Percentiles rank a stretch among this genome's conserved stretches.
Evolutionary conservation across 2,888 invertebrate genomes (phyloP).

Genomic region (Melieria crassipennis): DNA sequence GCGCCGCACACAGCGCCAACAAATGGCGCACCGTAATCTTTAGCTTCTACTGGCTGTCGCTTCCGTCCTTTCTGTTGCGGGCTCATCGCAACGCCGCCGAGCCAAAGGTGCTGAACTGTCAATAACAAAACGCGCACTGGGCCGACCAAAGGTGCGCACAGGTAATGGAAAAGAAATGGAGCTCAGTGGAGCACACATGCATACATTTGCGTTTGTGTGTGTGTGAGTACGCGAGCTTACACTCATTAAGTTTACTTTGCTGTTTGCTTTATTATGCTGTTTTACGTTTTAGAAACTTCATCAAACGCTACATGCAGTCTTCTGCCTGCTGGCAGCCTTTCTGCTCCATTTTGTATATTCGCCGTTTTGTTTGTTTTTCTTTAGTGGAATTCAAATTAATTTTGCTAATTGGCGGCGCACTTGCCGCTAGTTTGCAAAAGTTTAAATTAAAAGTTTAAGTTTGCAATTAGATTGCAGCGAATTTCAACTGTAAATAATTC

Average conservation of each 20-base stretch:
- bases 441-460: no score
- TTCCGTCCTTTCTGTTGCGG: neutral
- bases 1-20: neutral
- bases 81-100: neutral
- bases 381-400: no score
- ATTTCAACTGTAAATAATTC: no score
- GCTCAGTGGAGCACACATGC: neutral
- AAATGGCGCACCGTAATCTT: neutral
- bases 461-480: no score
- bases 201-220: neutral
- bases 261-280: constrained; percentile 19
- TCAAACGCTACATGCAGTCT: no score
- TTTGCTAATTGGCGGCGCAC: no score
- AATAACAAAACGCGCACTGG: constrained; percentile 9
- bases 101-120: constrained; percentile 21
- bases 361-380: no score
- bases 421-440: no score
- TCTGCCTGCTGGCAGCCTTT: no score
- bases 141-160: no score
- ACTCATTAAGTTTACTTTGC: constrained; percentile 20
- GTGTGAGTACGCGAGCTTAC: neutral
- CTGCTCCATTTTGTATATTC: no score
- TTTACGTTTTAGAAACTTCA: constrained; percentile 7
- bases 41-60: neutral
- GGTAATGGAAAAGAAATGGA: no score